A percentile compares a stretch with the other conserved stretches of the same genome.
Conservation (phyloP, 2,113 vertebrate genomes). For the Carollia perspicillata region DNA sequence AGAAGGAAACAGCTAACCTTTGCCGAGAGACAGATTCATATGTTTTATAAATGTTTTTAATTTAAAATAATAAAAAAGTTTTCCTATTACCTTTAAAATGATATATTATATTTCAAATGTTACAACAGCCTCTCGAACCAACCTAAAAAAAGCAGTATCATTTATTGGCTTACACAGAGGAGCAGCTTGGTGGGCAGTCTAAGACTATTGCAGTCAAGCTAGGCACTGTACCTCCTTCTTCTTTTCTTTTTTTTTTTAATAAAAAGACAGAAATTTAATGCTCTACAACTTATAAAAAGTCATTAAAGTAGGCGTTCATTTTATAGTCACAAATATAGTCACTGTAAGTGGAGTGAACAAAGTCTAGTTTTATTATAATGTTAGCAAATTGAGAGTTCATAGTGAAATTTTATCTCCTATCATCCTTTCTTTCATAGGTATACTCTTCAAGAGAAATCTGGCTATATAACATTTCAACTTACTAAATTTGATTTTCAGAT, state of each 20-base stretch:
- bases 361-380: background rate
- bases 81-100: constrained; percentile 8
- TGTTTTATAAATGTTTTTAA: constrained; percentile 57
- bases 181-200: background rate
- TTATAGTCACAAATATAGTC: constrained; percentile 8
- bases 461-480: background rate
- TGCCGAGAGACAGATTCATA: constrained; percentile 24
- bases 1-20: constrained; percentile 28
- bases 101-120: background rate
- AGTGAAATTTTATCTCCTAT: background rate
- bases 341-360: background rate
- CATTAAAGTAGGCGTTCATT: background rate
- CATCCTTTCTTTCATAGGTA: background rate
- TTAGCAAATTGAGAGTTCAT: background rate
- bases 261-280: constrained; percentile 11
- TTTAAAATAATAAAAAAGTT: constrained; percentile 42
- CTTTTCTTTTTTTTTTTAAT: background rate
- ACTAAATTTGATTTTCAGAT: background rate
- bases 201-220: background rate
- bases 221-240: background rate
- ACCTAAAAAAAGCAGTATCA: background rate
- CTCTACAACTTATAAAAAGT: background rate
- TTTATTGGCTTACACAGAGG: background rate
- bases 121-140: background rate
- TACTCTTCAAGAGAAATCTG: background rate